phyloP scores from a whole-genome alignment of 2,888 invertebrate species.

The Pterobdella sp. region DNA sequence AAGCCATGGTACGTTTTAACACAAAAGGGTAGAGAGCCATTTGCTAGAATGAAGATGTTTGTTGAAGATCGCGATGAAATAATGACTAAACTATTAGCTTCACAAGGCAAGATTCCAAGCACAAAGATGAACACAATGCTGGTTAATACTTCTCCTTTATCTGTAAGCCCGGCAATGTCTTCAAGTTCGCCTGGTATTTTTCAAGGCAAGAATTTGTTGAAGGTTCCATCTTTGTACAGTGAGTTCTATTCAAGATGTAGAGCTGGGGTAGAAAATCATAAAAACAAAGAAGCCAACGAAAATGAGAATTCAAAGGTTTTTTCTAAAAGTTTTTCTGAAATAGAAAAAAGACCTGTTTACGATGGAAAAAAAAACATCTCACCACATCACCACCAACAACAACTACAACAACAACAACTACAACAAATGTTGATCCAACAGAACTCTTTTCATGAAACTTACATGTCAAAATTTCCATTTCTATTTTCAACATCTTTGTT shows the following conservation, averaged over 20 bases:
- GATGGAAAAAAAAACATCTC: no score
- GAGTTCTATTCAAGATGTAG: neutral
- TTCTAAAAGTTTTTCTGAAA: no score
- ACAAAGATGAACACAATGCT: no score
- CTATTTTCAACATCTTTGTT: neutral
- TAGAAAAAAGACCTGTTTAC: no score
- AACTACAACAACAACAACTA: neutral
- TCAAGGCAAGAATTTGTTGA: no score
- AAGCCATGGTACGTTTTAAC: conserved; percentile 99
- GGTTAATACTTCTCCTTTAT: no score
- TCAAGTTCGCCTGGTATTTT: no score
- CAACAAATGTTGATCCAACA: neutral
- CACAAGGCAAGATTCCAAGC: conserved; percentile 80
- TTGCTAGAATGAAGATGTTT: conserved; percentile 69
- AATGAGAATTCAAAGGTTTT: neutral
- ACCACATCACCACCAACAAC: neutral
- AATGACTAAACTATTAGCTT: conserved; percentile 81
- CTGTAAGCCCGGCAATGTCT: no score
- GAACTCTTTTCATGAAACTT: neutral
- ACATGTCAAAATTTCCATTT: neutral
- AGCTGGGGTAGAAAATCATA: neutral
- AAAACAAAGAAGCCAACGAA: neutral
- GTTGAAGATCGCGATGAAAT: conserved; percentile 65
- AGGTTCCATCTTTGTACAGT: no score
- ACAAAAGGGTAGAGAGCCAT: conserved; percentile 80